A percentile compares a stretch with the other conserved stretches of the same genome.
Evolutionary conservation across 2,888 invertebrate genomes (phyloP).

Genomic region (Reticulitermes lucifugus): DNA sequence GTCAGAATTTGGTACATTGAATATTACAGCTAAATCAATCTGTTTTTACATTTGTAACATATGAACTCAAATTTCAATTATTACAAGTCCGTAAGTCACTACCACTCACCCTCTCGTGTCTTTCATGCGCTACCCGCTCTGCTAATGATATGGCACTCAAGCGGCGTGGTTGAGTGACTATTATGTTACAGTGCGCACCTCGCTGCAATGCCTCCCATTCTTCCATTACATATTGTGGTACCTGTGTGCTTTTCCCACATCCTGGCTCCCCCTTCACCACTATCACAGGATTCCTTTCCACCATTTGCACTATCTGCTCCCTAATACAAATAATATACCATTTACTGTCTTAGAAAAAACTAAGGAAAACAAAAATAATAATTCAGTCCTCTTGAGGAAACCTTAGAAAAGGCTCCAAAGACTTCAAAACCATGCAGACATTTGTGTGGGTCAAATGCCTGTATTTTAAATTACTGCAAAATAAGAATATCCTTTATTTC

Average conservation of each 20-base stretch:
- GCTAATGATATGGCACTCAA: conserved; percentile 95
- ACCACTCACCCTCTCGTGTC: conserved; percentile 68
- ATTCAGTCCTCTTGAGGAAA: no score
- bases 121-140: conserved; percentile 74
- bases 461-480: no score
- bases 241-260: conserved; percentile 93
- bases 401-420: no score
- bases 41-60: no score
- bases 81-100: neutral
- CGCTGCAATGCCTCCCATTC: conserved; percentile 66
- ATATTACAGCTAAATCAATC: no score
- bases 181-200: conserved; percentile 80
- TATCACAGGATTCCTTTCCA: conserved; percentile 72
- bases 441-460: no score
- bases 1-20: no score
- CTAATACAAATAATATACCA: conserved; percentile 56
- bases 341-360: no score
- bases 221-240: conserved; percentile 93
- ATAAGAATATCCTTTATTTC: no score
- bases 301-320: conserved; percentile 66
- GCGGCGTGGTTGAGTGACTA: conserved; percentile 93
- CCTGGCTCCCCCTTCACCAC: conserved; percentile 95
- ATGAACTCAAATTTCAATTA: no score
- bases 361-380: no score
- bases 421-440: no score